phyloP scores from a whole-genome alignment of 2,888 invertebrate species.

The Halictus quadricinctus region DNA sequence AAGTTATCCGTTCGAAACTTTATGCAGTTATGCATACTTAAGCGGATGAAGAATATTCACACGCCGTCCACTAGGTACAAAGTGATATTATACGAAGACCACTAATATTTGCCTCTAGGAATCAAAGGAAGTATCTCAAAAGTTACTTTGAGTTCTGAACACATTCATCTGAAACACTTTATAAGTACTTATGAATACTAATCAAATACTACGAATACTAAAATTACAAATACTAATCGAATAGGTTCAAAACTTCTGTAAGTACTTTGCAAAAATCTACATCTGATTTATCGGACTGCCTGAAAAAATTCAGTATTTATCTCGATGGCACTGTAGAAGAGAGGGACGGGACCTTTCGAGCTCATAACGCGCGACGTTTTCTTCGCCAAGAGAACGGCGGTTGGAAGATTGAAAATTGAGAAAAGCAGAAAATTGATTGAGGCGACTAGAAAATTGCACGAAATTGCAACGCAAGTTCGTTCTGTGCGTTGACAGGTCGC shows the following conservation, averaged over 20 bases:
- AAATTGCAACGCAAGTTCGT: neutral
- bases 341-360: neutral
- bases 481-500: neutral
- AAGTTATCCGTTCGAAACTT: neutral
- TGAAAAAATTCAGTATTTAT: neutral
- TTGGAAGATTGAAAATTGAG: constrained; percentile 21
- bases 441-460: neutral
- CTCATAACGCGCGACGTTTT: neutral
- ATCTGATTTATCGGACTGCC: neutral
- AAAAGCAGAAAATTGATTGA: neutral
- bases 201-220: no score
- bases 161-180: neutral
- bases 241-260: neutral
- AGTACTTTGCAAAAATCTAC: neutral
- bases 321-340: neutral
- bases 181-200: neutral
- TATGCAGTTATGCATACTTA: neutral
- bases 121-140: neutral
- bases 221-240: no score
- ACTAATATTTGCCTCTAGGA: constrained; percentile 2
- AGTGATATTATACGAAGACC: neutral
- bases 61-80: neutral
- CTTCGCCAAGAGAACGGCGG: neutral
- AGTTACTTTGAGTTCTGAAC: neutral
- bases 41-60: neutral